A percentile compares a stretch with the other conserved stretches of the same genome.
These are phyloP conservation scores for Cygnus atratus DNA, from an alignment of 2,113 vertebrate genomes.

Conservation along the genomic window DNA sequence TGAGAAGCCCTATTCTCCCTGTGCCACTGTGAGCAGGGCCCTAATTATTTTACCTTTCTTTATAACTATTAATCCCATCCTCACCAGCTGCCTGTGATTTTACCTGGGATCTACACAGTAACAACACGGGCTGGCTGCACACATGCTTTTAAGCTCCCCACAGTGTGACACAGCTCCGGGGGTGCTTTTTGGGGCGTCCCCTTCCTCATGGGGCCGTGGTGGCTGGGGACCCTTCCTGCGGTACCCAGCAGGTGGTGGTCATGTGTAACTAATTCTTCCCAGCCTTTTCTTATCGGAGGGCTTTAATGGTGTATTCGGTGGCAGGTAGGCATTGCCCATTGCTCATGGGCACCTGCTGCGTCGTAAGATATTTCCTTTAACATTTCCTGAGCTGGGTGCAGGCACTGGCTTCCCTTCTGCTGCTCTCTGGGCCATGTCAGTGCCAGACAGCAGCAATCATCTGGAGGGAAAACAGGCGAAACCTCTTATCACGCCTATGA, in stretches of 20 bases:
- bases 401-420: fast-evolving
- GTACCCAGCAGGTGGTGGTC: slow-evolving; percentile 59
- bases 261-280: neutral
- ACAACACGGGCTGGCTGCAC: neutral
- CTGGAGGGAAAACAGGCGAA: neutral
- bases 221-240: neutral
- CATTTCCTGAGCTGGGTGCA: neutral
- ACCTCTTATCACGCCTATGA: neutral
- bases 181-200: neutral
- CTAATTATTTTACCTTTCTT: slow-evolving; percentile 58
- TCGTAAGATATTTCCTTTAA: neutral
- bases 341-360: neutral
- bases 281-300: slow-evolving; percentile 36
- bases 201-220: neutral
- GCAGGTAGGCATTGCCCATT: neutral
- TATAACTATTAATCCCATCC: slow-evolving; percentile 21
- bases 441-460: neutral
- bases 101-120: neutral
- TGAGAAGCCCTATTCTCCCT: slow-evolving; percentile 37
- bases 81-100: neutral
- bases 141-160: neutral
- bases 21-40: neutral
- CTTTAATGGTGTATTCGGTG: neutral
- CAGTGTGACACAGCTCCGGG: neutral
- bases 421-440: neutral